Evolutionary conservation across 1,140 invertebrate species (phyloP).

Genomic region (Drosophila setifemur): DNA sequence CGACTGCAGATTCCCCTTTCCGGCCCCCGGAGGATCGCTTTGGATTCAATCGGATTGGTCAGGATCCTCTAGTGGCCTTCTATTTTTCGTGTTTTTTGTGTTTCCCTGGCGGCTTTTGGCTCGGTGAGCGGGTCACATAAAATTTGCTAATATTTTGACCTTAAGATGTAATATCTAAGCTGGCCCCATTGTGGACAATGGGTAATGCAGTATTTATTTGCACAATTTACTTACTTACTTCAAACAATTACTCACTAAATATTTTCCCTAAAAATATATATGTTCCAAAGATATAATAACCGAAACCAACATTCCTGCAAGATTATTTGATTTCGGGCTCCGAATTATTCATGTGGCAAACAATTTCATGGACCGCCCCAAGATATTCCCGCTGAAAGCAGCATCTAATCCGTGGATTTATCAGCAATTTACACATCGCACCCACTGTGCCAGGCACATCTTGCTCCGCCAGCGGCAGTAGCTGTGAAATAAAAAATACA

Average conservation of each 20-base stretch:
- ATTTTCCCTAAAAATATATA: too few relatives aligned
- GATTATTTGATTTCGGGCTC: too few relatives aligned
- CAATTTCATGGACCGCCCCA: too few relatives aligned
- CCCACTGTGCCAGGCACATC: constrained; percentile 44
- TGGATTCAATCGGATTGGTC: not conserved
- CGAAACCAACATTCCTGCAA: not conserved
- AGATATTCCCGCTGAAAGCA: not conserved
- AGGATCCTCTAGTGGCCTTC: too few relatives aligned
- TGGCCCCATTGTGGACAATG: constrained; percentile 52
- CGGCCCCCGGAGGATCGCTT: not conserved
- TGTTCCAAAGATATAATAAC: too few relatives aligned
- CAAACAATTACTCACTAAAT: not conserved
- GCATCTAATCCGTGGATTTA: not conserved
- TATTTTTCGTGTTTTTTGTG: constrained; percentile 27
- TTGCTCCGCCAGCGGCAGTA: constrained; percentile 41
- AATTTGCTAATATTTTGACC: constrained; percentile 80
- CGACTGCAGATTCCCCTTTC: not conserved
- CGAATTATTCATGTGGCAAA: too few relatives aligned
- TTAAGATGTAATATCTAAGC: constrained; percentile 53
- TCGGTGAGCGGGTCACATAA: constrained; percentile 56
- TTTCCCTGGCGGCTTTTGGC: not conserved
- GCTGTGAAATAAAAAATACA: constrained; percentile 61
- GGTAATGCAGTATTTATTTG: constrained; percentile 8
- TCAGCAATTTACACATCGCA: constrained; percentile 6
- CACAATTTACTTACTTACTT: too few relatives aligned